Conservation (phyloP, 2,113 vertebrate genomes). For the Silurus glanis region DNA sequence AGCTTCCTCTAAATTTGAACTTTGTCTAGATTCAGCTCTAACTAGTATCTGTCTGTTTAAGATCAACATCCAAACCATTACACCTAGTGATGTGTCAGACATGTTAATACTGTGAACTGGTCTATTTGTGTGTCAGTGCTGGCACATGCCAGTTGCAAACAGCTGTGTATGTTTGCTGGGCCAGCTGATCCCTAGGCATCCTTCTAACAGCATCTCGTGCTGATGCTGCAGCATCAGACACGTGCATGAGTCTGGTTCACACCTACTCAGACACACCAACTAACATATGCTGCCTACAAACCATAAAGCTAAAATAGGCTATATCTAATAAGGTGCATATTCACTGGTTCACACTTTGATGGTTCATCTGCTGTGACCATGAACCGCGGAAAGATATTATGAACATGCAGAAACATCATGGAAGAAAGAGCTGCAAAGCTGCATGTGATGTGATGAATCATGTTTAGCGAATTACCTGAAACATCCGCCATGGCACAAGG, state of each 20-base stretch:
- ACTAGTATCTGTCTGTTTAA: background rate
- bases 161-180: conserved; percentile 7
- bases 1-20: background rate
- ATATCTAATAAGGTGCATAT: background rate
- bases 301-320: background rate
- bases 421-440: background rate
- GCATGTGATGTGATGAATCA: background rate
- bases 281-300: background rate
- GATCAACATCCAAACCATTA: background rate
- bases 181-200: conserved; percentile 27
- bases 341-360: background rate
- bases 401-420: background rate
- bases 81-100: background rate
- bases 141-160: conserved; percentile 3
- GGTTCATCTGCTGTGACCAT: conserved; percentile 19
- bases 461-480: conserved; percentile 14
- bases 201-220: conserved; percentile 27
- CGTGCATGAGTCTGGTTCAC: background rate
- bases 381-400: background rate
- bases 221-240: conserved; percentile 1
- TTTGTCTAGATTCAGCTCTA: background rate
- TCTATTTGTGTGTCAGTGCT: background rate
- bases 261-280: background rate
- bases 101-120: background rate
- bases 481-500: background rate